Evolutionary conservation across 2,888 invertebrate genomes (phyloP).

Genomic region (Mimachlamys varia): DNA sequence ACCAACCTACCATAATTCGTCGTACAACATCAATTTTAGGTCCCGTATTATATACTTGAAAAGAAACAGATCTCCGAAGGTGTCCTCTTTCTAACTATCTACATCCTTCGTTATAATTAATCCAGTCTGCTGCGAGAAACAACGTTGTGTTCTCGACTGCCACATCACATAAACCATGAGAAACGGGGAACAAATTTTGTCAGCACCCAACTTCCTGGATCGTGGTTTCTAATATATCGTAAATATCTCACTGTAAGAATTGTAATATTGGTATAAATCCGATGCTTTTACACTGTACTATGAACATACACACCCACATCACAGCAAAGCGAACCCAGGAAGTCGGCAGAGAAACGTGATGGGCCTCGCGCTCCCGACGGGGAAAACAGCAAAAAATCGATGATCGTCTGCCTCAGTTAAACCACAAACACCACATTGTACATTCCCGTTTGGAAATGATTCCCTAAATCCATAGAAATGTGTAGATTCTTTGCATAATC

Average conservation of each 20-base stretch:
- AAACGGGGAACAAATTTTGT: not conserved
- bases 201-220: constrained; percentile 15
- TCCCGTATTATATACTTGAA: not conserved
- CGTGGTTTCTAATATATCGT: not conserved
- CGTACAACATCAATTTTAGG: not conserved
- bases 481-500: constrained; percentile 26
- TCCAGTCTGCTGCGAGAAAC: constrained; percentile 12
- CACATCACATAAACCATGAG: not conserved
- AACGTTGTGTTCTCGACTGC: not conserved
- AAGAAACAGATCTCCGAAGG: not conserved
- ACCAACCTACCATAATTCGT: not conserved
- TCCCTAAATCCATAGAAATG: constrained; percentile 25
- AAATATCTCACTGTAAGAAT: not conserved
- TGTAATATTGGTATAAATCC: not conserved
- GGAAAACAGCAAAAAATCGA: constrained; percentile 18
- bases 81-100: not conserved
- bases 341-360: constrained; percentile 29
- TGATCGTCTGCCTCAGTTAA: constrained; percentile 18
- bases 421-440: constrained; percentile 28
- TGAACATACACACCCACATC: constrained; percentile 23
- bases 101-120: not conserved
- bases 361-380: constrained; percentile 25
- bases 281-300: not conserved
- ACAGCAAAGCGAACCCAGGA: constrained; percentile 28
- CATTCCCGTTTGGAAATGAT: not conserved